Conservation (phyloP, 2,113 vertebrate species). For the Petrocephalus zakoni region DNA sequence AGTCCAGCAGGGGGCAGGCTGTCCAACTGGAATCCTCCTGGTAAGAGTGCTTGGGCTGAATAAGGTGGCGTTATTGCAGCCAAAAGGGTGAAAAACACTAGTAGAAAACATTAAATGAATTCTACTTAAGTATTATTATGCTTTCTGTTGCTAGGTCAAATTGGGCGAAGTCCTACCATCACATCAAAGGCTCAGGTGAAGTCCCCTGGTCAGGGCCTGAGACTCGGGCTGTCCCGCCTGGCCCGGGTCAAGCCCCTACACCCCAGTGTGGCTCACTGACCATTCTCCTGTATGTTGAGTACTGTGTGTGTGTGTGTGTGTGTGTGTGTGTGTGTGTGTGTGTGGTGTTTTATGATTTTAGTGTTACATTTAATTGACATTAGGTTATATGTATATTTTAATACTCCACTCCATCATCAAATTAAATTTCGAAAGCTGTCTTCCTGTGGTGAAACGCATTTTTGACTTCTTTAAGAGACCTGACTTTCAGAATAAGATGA, state of each 20-base stretch:
- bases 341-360: background rate
- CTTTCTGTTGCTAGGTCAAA: slow-evolving; percentile 53
- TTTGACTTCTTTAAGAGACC: background rate
- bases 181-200: slow-evolving; percentile 44
- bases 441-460: background rate
- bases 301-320: background rate
- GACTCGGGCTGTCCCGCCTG: slow-evolving; percentile 82
- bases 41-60: slow-evolving; percentile 46
- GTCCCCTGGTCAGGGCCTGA: slow-evolving; percentile 76
- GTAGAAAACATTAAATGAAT: background rate
- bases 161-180: slow-evolving; percentile 56
- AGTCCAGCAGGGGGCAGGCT: slow-evolving; percentile 58
- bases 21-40: slow-evolving; percentile 84
- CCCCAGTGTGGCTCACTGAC: slow-evolving; percentile 63
- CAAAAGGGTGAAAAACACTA: background rate
- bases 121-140: background rate
- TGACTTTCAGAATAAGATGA: background rate
- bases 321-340: background rate
- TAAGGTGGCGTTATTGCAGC: background rate
- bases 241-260: slow-evolving; percentile 86
- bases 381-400: background rate
- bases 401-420: background rate
- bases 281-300: background rate
- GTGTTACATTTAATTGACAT: background rate
- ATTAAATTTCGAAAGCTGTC: background rate